Evolutionary conservation across 2,888 invertebrate genomes (phyloP).

Genomic region (Pyrgus malvae): DNA sequence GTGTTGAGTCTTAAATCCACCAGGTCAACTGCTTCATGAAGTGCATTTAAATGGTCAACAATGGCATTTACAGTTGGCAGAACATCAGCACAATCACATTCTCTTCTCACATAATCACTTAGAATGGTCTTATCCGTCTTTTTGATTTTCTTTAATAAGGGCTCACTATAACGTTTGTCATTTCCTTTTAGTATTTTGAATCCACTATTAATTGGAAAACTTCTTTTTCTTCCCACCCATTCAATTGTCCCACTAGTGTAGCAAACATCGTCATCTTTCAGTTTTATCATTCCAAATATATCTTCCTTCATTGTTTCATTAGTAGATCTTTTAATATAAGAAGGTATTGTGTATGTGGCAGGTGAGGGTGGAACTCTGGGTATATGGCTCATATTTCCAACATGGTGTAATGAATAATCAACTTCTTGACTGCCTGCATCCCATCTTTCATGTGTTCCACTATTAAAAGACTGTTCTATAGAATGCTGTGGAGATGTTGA

Average conservation of each 20-base stretch:
- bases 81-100: constrained; percentile 70
- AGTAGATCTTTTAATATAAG: constrained; percentile 45
- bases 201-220: constrained; percentile 68
- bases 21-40: constrained; percentile 79
- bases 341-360: constrained; percentile 59
- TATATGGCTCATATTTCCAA: constrained; percentile 66
- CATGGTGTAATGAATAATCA: constrained; percentile 44
- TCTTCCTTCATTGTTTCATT: constrained; percentile 42
- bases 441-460: background rate
- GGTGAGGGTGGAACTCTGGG: constrained; percentile 64
- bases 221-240: constrained; percentile 72
- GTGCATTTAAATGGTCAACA: constrained; percentile 78
- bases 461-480: constrained; percentile 20
- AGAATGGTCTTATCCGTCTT: constrained; percentile 45
- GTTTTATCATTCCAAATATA: constrained; percentile 70
- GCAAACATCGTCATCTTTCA: constrained; percentile 70
- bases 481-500: constrained; percentile 14
- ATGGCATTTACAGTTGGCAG: constrained; percentile 77
- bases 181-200: constrained; percentile 63
- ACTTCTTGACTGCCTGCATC: constrained; percentile 3
- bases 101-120: constrained; percentile 43
- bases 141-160: constrained; percentile 49
- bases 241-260: constrained; percentile 75
- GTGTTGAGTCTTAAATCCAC: constrained; percentile 79
- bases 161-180: constrained; percentile 43